phyloP scores from a whole-genome alignment of 2,113 vertebrate genomes.

The Redunca redunca region DNA sequence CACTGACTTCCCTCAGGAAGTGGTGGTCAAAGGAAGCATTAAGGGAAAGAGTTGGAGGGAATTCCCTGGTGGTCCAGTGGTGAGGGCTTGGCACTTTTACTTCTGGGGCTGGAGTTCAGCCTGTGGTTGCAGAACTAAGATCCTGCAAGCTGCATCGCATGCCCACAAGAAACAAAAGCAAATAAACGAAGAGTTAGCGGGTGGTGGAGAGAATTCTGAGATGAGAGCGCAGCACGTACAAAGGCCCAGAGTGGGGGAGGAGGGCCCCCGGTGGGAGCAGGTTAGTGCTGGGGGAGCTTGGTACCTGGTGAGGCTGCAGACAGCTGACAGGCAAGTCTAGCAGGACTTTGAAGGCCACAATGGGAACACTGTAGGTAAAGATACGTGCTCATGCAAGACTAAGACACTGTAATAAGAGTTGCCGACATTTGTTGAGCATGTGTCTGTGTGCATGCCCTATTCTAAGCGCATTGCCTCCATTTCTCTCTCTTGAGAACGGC shows the following conservation, averaged over 20 bases:
- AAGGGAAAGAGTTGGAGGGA: not conserved
- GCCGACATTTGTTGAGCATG: not conserved
- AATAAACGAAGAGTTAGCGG: not conserved
- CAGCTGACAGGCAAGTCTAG: not conserved
- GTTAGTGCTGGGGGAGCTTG: not conserved
- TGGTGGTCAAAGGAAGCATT: not conserved
- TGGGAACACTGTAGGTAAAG: accelerated
- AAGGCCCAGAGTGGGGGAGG: not conserved
- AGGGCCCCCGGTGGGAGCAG: not conserved
- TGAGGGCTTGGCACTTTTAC: not conserved
- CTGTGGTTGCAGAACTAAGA: not conserved
- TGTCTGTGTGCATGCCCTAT: accelerated
- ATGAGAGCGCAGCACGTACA: not conserved
- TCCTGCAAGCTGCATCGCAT: not conserved
- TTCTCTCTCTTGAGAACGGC: not conserved
- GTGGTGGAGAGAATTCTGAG: not conserved
- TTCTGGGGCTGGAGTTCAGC: not conserved
- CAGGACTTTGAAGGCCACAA: not conserved
- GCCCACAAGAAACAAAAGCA: not conserved
- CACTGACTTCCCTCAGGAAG: not conserved
- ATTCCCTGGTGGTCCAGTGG: not conserved
- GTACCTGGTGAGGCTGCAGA: not conserved
- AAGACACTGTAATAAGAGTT: not conserved
- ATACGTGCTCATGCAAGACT: not conserved
- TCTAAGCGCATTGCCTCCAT: not conserved